Percentiles rank a stretch among this genome's conserved stretches.
These are phyloP conservation scores for Oophaga pumilio DNA, from an alignment of 2,113 vertebrate genomes.

Conservation along the genomic window DNA sequence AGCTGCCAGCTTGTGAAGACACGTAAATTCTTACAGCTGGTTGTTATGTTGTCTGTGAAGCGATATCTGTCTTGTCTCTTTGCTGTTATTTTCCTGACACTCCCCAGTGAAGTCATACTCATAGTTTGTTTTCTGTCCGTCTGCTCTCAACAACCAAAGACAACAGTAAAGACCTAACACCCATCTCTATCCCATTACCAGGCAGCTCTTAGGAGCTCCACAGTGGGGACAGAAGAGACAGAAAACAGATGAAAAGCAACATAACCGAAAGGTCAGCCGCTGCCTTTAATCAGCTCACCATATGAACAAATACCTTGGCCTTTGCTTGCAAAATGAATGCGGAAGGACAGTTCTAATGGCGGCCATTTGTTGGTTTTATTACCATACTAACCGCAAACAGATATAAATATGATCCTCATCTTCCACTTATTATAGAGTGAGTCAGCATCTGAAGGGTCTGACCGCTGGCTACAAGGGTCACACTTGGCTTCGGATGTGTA, in stretches of 20 bases:
- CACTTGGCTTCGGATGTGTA: constrained; percentile 4
- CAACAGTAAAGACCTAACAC: neutral
- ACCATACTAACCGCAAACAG: neutral
- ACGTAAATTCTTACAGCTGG: neutral
- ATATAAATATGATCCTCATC: constrained; percentile 6
- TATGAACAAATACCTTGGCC: constrained; percentile 8
- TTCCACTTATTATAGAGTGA: neutral
- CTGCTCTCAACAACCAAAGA: neutral
- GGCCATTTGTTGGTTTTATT: neutral
- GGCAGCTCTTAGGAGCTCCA: neutral
- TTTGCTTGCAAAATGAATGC: constrained; percentile 10
- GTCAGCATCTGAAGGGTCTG: neutral
- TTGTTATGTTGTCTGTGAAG: neutral
- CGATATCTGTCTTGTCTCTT: neutral
- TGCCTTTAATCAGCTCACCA: constrained; percentile 30
- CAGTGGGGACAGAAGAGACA: neutral
- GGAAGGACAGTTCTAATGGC: neutral
- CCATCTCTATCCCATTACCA: constrained; percentile 2
- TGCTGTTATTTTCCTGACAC: neutral
- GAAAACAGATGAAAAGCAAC: constrained; percentile 30
- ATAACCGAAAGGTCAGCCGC: neutral
- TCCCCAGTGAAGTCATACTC: neutral
- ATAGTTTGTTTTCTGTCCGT: neutral
- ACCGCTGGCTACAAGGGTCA: constrained; percentile 4
- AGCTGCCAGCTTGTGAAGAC: neutral